Evolutionary conservation across 2,113 vertebrate genomes (phyloP).

Genomic region (Bujurquina vittata): DNA sequence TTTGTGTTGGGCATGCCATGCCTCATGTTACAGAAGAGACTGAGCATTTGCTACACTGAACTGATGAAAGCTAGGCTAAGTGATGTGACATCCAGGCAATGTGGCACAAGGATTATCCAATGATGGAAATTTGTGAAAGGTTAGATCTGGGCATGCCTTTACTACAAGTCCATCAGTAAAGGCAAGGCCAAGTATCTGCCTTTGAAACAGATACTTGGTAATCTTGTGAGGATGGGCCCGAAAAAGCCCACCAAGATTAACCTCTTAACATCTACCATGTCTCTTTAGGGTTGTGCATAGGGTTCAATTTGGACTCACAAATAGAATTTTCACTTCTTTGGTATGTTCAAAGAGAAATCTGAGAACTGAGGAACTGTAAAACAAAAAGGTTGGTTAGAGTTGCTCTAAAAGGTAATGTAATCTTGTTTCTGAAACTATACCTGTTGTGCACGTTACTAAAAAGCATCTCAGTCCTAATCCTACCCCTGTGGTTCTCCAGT

Average conservation of each 20-base stretch:
- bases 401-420: background rate
- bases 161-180: background rate
- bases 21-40: conserved; percentile 37
- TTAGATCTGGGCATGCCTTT: background rate
- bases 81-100: conserved; percentile 32
- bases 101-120: background rate
- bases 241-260: background rate
- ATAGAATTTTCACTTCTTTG: background rate
- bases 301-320: no score
- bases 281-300: background rate
- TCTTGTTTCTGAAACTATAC: background rate
- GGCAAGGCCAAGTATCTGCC: background rate
- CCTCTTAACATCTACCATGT: background rate
- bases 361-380: background rate
- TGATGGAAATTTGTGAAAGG: background rate
- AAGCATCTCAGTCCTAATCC: background rate
- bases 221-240: background rate
- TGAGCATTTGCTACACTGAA: conserved; percentile 15
- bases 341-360: background rate
- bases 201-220: background rate
- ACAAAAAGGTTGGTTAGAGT: background rate
- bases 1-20: conserved; percentile 55
- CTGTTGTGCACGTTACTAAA: background rate
- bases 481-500: background rate
- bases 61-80: conserved; percentile 30